Base-by-base conservation (phyloP, 2,797 vertebrate species). In the Diplodus sargus region DNA sequence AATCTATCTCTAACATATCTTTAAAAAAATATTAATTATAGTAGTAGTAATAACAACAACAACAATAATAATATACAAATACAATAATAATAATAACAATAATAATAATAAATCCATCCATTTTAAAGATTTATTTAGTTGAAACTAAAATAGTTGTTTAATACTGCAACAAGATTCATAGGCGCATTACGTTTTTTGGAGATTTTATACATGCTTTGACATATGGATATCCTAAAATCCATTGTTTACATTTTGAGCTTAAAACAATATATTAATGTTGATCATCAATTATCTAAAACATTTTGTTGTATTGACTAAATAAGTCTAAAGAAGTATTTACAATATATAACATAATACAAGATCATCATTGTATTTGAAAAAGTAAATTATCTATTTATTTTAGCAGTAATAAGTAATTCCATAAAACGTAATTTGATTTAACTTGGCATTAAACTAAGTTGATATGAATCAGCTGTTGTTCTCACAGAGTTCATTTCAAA, bases 321-420 rank as follows among this genome's bases (percentile, higher is more conserved):
- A 25, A 6, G 48, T 8, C 11, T 18, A 22, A 66, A 15, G 3
- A 30, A 5, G 13, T 22, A 22, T 70, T 68, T 28, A 25, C 20
- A 17, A 47, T 11, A 53, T 4, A 48, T 7, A 34, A 22, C 16
- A n/a, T 54, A 20, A 39, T 39, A 11, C 39, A 39, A 39, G 8
- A 39, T 39, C 11, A 11, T 39, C 10, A 39, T 39, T 11, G 8
- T 39, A 39, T 39, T 39, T 39, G 39, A 39, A 39, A 39, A 39
- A 39, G 10, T 39, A 39, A 39, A 39, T 39, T 9, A 5, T 72
- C 14, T 12, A 68, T 72, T 68, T 72, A 5, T 67, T 66, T 12
- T 30, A 25, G 48, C 2, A 66, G 0, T 56, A 51, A 59, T 52
- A 0, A 12, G 43, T 61, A n/a, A 45, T 64, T 5, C 0, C 5